Evolutionary conservation across 2,797 vertebrate genomes (phyloP), one percentile per base, ranked within the genome.

Genomic region (Myripristis jacobus): DNA sequence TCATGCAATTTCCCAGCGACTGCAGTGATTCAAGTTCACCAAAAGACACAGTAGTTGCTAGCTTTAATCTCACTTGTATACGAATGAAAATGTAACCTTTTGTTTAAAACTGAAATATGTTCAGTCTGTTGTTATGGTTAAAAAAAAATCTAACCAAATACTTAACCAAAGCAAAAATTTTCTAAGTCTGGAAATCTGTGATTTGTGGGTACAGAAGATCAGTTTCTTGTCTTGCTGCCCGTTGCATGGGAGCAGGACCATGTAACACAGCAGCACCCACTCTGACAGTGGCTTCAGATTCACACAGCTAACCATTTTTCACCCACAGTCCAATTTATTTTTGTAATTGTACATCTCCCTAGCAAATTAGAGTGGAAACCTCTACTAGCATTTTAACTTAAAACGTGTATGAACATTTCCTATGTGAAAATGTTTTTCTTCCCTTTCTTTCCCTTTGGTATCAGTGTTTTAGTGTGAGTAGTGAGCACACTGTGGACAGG

Each of bases 401-500:
- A 56, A n/a, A 56, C 21, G 9, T 34, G 10, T 18, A 22, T 51
- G 15, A 29, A 27, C n/a, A 1, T 25, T 61, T 25, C 29, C 15
- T 79, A 38, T 66, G 58, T 77, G 22, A 50, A 31, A 27, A 21
- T 10, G 21, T 38, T 24, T 67, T 61, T 27, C 29, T n/a, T 19
- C 29, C 57, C 52, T 50, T 38, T 64, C 68, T 19, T 58, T 19
- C n/a, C 25, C 43, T 25, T 61, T 15, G 21, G 38, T 7, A 15
- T 54, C 19, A 44, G 27, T 54, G 47, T 60, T 43, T 62, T 15
- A 38, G 12, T 31, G 1, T 68, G 36, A 57, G 25, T 21, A 69
- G 22, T 27, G 34, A 67, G 52, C 70, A 58, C 36, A 43, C 22
- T 62, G 54, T 57, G 70, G 43, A 43, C 31, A 76, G 24, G 13